These are phyloP conservation scores for Chaetops frenatus DNA, from an alignment of 2,113 vertebrate species.

Conservation along the genomic window DNA sequence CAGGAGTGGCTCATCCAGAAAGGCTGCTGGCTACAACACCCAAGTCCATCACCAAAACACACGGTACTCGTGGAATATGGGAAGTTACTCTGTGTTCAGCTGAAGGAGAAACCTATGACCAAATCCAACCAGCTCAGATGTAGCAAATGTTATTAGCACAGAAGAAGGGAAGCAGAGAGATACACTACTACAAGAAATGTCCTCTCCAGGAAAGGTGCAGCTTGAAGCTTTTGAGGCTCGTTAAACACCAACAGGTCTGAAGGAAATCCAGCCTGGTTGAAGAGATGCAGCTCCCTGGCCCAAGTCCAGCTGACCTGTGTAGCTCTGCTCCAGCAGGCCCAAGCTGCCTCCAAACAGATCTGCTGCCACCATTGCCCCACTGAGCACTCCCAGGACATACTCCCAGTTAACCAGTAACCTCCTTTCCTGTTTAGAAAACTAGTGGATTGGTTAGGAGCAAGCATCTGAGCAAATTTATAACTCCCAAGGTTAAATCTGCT, in stretches of 20 bases:
- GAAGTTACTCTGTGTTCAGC: background rate
- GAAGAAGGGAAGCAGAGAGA: background rate
- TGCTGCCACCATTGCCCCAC: fast-evolving
- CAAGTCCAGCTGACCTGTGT: background rate
- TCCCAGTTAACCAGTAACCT: constrained; percentile 22
- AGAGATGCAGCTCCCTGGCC: background rate
- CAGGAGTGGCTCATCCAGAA: background rate
- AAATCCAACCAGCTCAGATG: background rate
- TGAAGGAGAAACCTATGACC: background rate
- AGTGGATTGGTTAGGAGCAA: background rate
- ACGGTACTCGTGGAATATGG: fast-evolving
- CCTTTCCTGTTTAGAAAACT: background rate
- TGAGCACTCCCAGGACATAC: fast-evolving
- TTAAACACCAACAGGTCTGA: background rate
- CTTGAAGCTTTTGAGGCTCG: background rate
- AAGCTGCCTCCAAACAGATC: fast-evolving
- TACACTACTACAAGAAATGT: fast-evolving
- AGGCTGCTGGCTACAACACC: background rate
- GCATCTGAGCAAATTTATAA: background rate
- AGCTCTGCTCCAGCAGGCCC: background rate
- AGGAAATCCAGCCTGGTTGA: background rate
- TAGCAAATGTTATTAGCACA: background rate
- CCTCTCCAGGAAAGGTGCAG: background rate
- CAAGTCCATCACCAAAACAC: background rate
- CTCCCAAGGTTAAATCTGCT: background rate